Conservation (phyloP, 2,888 invertebrate genomes). For the Drosophila trichaetosa region DNA sequence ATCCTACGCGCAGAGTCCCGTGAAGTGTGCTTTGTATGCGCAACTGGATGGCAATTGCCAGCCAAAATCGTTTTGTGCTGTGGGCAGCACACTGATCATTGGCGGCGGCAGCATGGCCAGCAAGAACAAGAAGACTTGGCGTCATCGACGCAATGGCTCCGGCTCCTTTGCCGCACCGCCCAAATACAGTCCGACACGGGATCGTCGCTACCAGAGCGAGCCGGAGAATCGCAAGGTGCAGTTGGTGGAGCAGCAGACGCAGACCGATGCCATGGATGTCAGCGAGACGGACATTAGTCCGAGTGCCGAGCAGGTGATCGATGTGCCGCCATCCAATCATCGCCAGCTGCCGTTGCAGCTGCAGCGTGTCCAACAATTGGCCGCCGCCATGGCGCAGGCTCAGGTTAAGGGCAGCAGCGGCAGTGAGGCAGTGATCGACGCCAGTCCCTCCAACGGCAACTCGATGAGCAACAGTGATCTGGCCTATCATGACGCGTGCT, state of each 20-base stretch:
- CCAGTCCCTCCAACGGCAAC: conserved; percentile 84
- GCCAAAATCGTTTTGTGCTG: conserved; percentile 86
- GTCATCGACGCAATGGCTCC: conserved; percentile 87
- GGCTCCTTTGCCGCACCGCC: conserved; percentile 86
- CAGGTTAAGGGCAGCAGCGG: conserved; percentile 35
- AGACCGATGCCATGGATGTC: conserved; percentile 88
- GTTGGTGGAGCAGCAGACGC: conserved; percentile 88
- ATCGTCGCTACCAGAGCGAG: conserved; percentile 86
- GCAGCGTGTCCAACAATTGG: conserved; percentile 69
- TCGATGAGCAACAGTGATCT: conserved; percentile 83
- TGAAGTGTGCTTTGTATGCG: conserved; percentile 87
- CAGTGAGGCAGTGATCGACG: conserved; percentile 64
- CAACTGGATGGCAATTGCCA: conserved; percentile 87
- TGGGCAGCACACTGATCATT: conserved; percentile 44
- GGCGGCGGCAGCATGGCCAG: conserved; percentile 38
- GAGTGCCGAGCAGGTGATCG: conserved; percentile 81
- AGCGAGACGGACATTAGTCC: conserved; percentile 88
- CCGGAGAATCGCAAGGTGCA: conserved; percentile 85
- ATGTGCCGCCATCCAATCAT: conserved; percentile 62
- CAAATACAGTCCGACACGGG: conserved; percentile 86
- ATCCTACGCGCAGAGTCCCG: conserved; percentile 84
- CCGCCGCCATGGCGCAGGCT: conserved; percentile 62
- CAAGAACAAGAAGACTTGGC: conserved; percentile 85
- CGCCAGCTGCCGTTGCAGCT: conserved; percentile 68
- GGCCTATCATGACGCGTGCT: conserved; percentile 85